Evolutionary conservation across 2,888 invertebrate species (phyloP), one percentile per base, ranked within the genome.

Genomic region (Hartigia nigra): DNA sequence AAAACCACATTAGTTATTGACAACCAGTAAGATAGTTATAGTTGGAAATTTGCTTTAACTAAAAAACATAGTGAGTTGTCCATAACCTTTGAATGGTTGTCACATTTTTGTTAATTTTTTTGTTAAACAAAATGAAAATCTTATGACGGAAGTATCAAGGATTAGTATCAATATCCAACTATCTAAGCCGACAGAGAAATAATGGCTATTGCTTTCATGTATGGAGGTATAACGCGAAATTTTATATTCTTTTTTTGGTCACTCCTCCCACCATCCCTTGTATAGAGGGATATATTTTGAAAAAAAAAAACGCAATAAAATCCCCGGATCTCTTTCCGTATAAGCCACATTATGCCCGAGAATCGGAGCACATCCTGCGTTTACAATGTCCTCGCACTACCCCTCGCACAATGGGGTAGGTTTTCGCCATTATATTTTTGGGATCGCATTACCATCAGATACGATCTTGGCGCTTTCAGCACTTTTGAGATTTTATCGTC

Each of bases 301-400:
- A 23, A 55, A 55, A 55, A 55, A 74, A 76, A 79, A 79, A 79
- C 74, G 78, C 76, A 79, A 34, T 35, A 76, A 76, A 79, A 76
- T 79, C 78, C 75, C 69, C 37, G 37, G 31, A 79, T 79, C 76
- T 79, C 74, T 78, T 76, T 74, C 74, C 79, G 81, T 83, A 82
- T 87, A 87, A 87, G 87, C 89, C 87, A 88, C 87, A 87, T 86
- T 87, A 86, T 82, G 82, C 84, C 85, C 78, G 84, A 87, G 87
- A 85, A 90, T 88, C 87, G 86, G 86, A 85, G 87, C 88, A 88
- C 87, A 89, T 90, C 90, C 89, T 89, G 88, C 85, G 81, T 82
- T 78, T 79, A 84, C 81, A 87, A 85, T 86, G 86, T 79, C 77
- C 79, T 77, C 69, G 55, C 74, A 23, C 78, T 75, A 76, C 74